Percentiles rank a stretch among this genome's conserved stretches.
phyloP scores from a whole-genome alignment of 2,797 vertebrate species.

The Thunnus albacares region DNA sequence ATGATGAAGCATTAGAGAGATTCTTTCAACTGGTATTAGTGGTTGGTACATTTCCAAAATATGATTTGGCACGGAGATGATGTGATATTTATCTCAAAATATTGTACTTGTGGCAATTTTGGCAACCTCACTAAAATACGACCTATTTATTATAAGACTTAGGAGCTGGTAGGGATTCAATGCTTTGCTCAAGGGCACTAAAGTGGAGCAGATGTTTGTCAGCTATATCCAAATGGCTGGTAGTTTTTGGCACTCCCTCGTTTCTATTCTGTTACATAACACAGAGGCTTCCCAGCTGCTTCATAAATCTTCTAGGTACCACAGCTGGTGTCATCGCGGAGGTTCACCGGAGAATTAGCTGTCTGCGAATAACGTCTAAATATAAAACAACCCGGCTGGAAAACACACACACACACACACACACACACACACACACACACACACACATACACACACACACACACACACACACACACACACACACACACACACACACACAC shows the following conservation, averaged over 20 bases:
- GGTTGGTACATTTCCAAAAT: not conserved
- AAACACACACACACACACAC: not conserved
- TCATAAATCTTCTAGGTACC: conserved; percentile 56
- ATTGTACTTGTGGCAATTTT: not conserved
- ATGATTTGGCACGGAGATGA: not conserved
- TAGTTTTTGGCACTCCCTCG: conserved; percentile 27
- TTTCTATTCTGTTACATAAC: conserved; percentile 60
- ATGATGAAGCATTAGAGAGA: not conserved
- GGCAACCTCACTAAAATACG: not conserved
- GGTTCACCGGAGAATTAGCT: conserved; percentile 49
- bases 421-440: not conserved
- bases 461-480: not conserved
- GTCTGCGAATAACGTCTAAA: conserved; percentile 56
- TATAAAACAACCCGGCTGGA: conserved; percentile 34
- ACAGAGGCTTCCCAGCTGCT: conserved; percentile 51
- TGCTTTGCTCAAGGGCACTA: conserved; percentile 50
- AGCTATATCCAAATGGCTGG: conserved; percentile 14
- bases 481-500: not conserved
- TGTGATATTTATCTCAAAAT: not conserved
- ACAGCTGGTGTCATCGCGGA: conserved; percentile 62
- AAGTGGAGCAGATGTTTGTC: conserved; percentile 52
- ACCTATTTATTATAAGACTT: not conserved
- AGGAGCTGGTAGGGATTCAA: conserved; percentile 7
- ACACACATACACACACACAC: not conserved
- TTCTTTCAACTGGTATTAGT: not conserved